phyloP scores from a whole-genome alignment of 2,113 vertebrate species.

The Amia ocellicauda region DNA sequence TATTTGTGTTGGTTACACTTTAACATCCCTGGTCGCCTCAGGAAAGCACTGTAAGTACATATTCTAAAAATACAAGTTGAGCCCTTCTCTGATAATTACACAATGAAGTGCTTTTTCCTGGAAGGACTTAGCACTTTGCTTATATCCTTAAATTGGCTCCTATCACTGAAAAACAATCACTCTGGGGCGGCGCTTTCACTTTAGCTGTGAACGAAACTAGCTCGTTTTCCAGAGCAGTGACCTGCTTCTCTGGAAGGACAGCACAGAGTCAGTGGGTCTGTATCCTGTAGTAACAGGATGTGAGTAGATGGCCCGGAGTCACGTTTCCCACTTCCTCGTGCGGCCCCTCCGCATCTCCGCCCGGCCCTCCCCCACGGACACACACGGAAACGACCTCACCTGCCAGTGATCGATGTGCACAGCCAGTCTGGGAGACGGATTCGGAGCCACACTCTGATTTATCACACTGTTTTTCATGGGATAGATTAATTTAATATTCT shows the following conservation, averaged over 20 bases:
- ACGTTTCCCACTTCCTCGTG: slow-evolving; percentile 58
- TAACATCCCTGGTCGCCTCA: too few species aligned
- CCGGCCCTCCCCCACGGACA: too few species aligned
- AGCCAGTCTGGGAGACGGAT: too few species aligned
- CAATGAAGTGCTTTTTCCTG: slow-evolving; percentile 66
- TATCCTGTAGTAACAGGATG: slow-evolving; percentile 67
- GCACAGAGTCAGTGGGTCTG: slow-evolving; percentile 50
- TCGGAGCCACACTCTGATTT: too few species aligned
- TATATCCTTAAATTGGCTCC: slow-evolving; percentile 47
- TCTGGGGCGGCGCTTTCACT: slow-evolving; percentile 35
- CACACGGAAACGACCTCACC: neutral
- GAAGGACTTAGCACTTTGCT: slow-evolving; percentile 49
- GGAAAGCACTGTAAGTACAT: too few species aligned
- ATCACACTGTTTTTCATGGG: too few species aligned
- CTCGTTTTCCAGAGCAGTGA: slow-evolving; percentile 29
- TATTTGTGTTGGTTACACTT: too few species aligned
- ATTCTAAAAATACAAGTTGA: neutral
- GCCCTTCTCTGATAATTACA: slow-evolving; percentile 35
- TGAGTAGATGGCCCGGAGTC: slow-evolving; percentile 57
- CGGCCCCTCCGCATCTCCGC: slow-evolving; percentile 23
- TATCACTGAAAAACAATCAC: slow-evolving; percentile 53
- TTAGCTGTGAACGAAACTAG: slow-evolving; percentile 48
- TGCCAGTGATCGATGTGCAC: slow-evolving; percentile 6
- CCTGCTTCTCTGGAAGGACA: slow-evolving; percentile 37
- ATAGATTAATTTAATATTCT: too few species aligned